Conservation (phyloP, 2,113 vertebrate genomes). For the Cynocephalus volans region DNA sequence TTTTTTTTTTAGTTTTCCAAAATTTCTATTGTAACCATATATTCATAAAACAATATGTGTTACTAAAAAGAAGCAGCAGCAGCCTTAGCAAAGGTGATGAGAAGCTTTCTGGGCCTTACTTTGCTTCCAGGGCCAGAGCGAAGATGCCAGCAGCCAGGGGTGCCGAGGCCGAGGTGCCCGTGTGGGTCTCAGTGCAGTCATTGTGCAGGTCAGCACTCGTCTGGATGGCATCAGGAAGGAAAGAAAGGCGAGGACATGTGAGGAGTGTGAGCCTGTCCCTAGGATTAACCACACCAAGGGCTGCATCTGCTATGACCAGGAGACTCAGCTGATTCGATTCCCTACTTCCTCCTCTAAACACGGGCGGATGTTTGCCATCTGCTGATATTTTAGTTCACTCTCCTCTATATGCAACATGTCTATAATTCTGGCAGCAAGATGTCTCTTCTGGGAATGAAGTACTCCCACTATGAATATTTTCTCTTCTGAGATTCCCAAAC, state of each 20-base stretch:
- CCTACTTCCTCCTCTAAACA: constrained; percentile 56
- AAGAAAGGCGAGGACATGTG: neutral
- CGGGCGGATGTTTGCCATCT: constrained; percentile 76
- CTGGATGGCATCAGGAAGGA: constrained; percentile 84
- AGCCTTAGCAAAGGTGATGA: neutral
- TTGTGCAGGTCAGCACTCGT: constrained; percentile 98
- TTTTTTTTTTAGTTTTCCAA: neutral
- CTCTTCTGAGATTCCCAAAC: constrained; percentile 85
- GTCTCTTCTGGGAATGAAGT: constrained; percentile 86
- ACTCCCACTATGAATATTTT: constrained; percentile 87
- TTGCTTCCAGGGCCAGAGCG: constrained; percentile 97
- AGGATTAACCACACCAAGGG: neutral
- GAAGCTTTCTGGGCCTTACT: constrained; percentile 90
- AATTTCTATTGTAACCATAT: neutral
- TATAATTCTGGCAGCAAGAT: constrained; percentile 87
- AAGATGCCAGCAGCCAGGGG: constrained; percentile 98
- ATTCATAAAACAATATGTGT: neutral
- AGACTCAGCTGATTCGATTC: constrained; percentile 63
- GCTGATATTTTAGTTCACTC: constrained; percentile 77
- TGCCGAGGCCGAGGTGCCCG: constrained; percentile 97
- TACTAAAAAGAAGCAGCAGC: neutral
- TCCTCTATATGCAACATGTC: constrained; percentile 78
- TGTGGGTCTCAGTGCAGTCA: constrained; percentile 98
- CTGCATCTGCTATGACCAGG: constrained; percentile 49
- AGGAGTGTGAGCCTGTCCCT: neutral